Evolutionary conservation across 2,888 invertebrate genomes (phyloP), one percentile per base, ranked within the genome.

Genomic region (Harpalus rufipes): DNA sequence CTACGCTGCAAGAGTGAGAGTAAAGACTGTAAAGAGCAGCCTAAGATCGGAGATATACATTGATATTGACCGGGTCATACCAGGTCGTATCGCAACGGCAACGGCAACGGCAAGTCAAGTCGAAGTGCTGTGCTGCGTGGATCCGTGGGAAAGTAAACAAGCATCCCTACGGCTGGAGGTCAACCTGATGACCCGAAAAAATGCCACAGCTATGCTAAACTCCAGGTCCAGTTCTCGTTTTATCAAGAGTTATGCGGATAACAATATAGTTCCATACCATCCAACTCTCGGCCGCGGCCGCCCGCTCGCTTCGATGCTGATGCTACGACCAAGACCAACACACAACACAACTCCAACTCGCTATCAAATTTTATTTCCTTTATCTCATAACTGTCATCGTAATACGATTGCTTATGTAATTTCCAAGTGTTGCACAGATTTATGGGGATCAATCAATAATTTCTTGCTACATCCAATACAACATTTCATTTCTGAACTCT

Each of bases 61-160:
- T 74, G 72, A 78, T 78, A 78, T 78, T 78, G 78, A 78, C 78
- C 78, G 58, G 78, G 78, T 78, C 78, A 58, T 78, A 78, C 14
- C 78, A 78, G 78, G 78, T 78, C 78, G 78, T 74, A 74, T 74
- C 72, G 78, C 78, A 78, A 78, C 78, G 56, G 72, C 72, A 72
- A 44, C 25, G 6, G 78, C 78, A 78, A 78, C 78, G 78, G 78
- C 78, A 80, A 58, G 78, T 74, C 72, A 74, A 74, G 78, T 78
- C 32, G 78, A 78, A 78, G 91, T 90, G 91, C 44, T 74, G 72
- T 68, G 90, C 91, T 91, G 91, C 90, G 91, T 91, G 91, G 90
- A 89, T 90, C 90, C 91, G 91, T 91, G 91, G 91, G 91, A 91
- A 91, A 91, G 91, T 91, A 90, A 91, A 91, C 90, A 91, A 89